A percentile compares a stretch with the other conserved stretches of the same genome.
Evolutionary conservation across 1,140 invertebrate species (phyloP).

Genomic region (Orussus abietinus): DNA sequence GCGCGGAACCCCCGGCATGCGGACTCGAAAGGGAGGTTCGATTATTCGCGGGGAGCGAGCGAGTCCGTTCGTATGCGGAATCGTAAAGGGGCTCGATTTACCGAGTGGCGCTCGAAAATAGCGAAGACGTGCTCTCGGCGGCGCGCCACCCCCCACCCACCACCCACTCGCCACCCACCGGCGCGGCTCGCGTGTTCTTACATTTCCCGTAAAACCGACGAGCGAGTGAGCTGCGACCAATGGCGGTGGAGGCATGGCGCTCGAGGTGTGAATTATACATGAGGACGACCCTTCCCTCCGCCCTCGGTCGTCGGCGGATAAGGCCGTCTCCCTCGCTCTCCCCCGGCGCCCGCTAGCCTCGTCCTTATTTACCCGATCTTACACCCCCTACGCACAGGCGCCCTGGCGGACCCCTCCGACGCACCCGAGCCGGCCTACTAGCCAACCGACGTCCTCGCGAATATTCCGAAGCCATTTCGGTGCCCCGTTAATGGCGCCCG

Average conservation of each 20-base stretch:
- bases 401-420: not conserved
- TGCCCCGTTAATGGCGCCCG: too few species aligned
- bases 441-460: too few species aligned
- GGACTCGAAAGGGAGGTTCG: too few species aligned
- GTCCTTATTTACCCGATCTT: slow-evolving; percentile 21
- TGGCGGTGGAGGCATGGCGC: slow-evolving; percentile 47
- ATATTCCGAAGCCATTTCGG: too few species aligned
- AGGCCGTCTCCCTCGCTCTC: slow-evolving; percentile 4
- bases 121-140: slow-evolving; percentile 17
- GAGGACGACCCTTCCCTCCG: slow-evolving; percentile 38
- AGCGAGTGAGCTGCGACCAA: slow-evolving; percentile 39
- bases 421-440: too few species aligned
- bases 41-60: too few species aligned
- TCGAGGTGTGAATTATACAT: slow-evolving; percentile 55
- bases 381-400: slow-evolving; percentile 13
- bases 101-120: too few species aligned
- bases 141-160: too few species aligned
- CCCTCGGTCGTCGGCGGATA: slow-evolving; percentile 10
- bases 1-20: too few species aligned
- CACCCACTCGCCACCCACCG: too few species aligned
- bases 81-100: slow-evolving; percentile 26
- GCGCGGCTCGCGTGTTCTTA: not conserved
- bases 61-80: slow-evolving; percentile 25
- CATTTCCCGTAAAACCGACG: slow-evolving; percentile 38
- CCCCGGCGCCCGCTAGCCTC: slow-evolving; percentile 1